These are phyloP conservation scores for Nipponia nippon DNA, from an alignment of 2,113 vertebrate genomes.

Conservation along the genomic window DNA sequence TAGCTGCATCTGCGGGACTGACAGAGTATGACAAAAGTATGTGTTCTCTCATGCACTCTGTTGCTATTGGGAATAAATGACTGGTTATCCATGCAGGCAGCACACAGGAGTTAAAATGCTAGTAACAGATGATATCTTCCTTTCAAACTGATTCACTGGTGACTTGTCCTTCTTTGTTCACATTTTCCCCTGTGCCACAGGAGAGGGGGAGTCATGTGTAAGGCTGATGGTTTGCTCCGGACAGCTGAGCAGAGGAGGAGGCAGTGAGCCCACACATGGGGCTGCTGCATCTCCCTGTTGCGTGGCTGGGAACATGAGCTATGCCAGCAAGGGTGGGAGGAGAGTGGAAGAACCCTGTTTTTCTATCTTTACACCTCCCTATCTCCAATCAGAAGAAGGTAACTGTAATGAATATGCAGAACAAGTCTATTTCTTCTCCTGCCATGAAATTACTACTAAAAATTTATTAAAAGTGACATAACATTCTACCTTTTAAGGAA, in stretches of 20 bases:
- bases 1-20: not conserved
- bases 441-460: not conserved
- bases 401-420: not conserved
- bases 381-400: not conserved
- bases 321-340: not conserved
- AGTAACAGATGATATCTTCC: not conserved
- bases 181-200: not conserved
- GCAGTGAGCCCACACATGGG: no score
- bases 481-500: not conserved
- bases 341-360: not conserved
- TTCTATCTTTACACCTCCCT: not conserved
- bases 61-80: not conserved
- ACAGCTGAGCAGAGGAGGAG: not conserved
- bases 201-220: not conserved
- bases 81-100: not conserved
- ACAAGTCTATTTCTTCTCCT: not conserved
- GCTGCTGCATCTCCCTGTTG: fast-evolving
- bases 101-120: not conserved
- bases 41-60: fast-evolving
- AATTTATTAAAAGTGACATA: not conserved
- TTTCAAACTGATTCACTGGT: not conserved
- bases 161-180: not conserved
- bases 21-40: not conserved
- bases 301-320: not conserved
- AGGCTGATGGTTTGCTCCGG: not conserved